Evolutionary conservation across 2,888 invertebrate species (phyloP), one percentile per base, ranked within the genome.

Genomic region (Meloe dianella): DNA sequence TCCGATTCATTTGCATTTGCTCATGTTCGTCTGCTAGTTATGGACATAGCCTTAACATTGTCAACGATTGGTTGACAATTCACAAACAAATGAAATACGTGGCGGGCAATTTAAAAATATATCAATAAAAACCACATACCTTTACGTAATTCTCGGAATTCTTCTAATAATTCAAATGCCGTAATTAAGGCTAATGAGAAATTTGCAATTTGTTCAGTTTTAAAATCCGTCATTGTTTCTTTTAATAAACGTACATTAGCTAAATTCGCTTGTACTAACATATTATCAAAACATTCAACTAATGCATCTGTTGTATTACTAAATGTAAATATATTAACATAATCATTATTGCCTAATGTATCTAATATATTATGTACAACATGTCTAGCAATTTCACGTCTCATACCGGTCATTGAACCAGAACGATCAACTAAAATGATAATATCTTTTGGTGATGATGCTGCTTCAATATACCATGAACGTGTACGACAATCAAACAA

Each of bases 401-500:
- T 86, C 84, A 90, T 87, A 3, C 84, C 84, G 0, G 88, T 88
- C 90, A 91, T 91, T 14, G 89, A 89, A 12, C 91, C 91, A 69
- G 89, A 89, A 60, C 86, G 83, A 78, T 92, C 92, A 47, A 91
- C 84, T 71, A 92, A 81, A 63, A 92, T 89, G 27, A 92, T 83
- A 68, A 96, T 85, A 84, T 99, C 98, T 85, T 99, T 99, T 0
- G 98, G 96, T 81, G 96, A 97, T 9, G 97, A 95, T 10, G 98
- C 98, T 2, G 98, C 98, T 85, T 97, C 95, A 83, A 98, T 96
- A 84, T 95, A 99, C 98, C 98, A 98, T 62, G 93, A 93, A 76
- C 97, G 89, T 56, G 96, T 92, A 41, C 98, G 90, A 81, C 96
- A 97, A 84, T 99, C 98, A 84, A 95, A 98, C 70, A 98, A 89